Evolutionary conservation across 64 coral and sea anemone genomes (phyloP).

Genomic region (Porites lutea): DNA sequence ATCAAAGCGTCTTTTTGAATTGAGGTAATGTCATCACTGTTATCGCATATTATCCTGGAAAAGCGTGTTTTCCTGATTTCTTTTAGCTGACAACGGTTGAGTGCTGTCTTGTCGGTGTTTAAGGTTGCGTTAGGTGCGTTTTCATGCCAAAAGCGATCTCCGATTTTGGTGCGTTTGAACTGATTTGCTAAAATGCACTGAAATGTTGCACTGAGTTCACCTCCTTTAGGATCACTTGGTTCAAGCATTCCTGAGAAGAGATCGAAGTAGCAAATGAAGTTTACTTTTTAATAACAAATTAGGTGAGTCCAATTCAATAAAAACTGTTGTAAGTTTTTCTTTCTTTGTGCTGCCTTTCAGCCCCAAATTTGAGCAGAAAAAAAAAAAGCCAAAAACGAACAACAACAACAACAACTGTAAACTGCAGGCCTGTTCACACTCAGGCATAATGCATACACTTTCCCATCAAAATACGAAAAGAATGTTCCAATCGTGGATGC

Average conservation of each 20-base stretch:
- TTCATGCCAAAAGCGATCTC: conserved; percentile 25
- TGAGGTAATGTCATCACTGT: not conserved
- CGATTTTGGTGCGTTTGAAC: not conserved
- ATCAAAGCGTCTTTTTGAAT: not conserved
- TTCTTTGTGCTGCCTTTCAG: too few relatives aligned
- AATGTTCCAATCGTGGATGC: too few relatives aligned
- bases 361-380: too few relatives aligned
- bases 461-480: too few relatives aligned
- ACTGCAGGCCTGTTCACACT: too few relatives aligned
- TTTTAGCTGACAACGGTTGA: not conserved
- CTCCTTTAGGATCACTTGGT: not conserved
- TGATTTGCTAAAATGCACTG: conserved; percentile 33
- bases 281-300: not conserved
- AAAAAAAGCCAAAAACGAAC: too few relatives aligned
- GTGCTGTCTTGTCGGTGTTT: not conserved
- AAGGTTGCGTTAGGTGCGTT: not conserved
- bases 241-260: not conserved
- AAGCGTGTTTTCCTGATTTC: not conserved
- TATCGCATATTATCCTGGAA: conserved; percentile 36
- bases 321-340: too few relatives aligned
- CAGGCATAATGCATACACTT: too few relatives aligned
- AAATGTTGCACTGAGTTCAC: conserved; percentile 30
- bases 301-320: too few relatives aligned
- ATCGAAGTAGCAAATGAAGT: not conserved
- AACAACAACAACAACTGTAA: too few relatives aligned